Conservation (phyloP, 2,797 vertebrate species). For the Neosilurus hyrtlii region DNA sequence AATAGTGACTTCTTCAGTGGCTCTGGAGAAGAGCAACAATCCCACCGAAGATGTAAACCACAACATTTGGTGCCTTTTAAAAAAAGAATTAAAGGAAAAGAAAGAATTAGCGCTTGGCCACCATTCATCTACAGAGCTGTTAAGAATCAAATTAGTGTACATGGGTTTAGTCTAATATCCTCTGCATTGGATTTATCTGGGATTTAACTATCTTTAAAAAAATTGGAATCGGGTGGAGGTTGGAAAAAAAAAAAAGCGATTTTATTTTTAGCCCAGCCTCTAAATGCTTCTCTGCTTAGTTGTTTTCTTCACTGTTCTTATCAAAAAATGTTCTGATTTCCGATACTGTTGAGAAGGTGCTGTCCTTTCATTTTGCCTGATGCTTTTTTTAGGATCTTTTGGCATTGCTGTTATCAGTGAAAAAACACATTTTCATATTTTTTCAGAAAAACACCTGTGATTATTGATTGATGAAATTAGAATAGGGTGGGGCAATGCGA, state of each 20-base stretch:
- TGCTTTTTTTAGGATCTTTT: not conserved
- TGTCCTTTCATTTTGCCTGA: not conserved
- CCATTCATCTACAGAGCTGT: conserved; percentile 81
- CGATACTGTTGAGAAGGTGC: not conserved
- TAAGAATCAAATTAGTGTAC: conserved; percentile 55
- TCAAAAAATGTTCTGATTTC: not conserved
- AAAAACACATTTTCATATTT: not conserved
- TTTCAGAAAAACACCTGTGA: not conserved
- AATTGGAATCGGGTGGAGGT: too few species aligned
- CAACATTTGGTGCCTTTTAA: conserved; percentile 87
- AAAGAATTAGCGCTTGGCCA: conserved; percentile 85
- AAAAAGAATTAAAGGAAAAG: too few species aligned
- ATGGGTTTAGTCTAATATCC: not conserved
- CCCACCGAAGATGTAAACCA: conserved; percentile 73
- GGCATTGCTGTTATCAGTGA: not conserved
- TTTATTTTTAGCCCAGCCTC: too few species aligned
- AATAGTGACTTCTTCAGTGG: conserved; percentile 79
- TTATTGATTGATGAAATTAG: not conserved
- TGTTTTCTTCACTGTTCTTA: not conserved
- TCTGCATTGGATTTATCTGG: not conserved
- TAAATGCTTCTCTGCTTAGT: not conserved
- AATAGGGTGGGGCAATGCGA: not conserved
- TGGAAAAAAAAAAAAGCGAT: too few species aligned
- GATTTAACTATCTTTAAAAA: not conserved
- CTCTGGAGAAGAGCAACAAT: conserved; percentile 78